Percentiles rank a stretch among this genome's conserved stretches.
These are phyloP conservation scores for Myotis brandtii DNA, from an alignment of 2,113 vertebrate genomes.

Conservation along the genomic window DNA sequence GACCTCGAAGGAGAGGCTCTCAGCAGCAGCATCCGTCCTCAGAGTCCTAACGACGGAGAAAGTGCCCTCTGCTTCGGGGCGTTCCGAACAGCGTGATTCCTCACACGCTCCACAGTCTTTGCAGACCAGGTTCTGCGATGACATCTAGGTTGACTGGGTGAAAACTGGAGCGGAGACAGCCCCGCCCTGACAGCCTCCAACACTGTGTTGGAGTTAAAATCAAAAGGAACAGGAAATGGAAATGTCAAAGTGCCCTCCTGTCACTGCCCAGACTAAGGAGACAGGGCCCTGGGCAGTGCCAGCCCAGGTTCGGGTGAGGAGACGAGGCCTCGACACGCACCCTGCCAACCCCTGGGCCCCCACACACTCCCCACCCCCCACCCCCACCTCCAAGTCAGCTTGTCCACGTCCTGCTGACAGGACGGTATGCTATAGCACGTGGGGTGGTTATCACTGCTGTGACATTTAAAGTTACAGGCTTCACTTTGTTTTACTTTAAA, in stretches of 20 bases:
- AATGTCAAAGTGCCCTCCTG: background rate
- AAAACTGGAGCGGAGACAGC: background rate
- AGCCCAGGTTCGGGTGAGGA: rapidly evolving
- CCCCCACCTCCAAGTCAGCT: background rate
- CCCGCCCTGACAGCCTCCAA: background rate
- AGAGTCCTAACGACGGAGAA: background rate
- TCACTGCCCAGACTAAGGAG: background rate
- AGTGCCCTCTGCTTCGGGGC: background rate
- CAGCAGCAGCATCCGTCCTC: no score
- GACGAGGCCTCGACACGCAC: background rate
- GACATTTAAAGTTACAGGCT: background rate
- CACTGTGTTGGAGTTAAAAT: background rate
- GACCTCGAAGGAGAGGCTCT: background rate
- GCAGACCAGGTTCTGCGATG: background rate
- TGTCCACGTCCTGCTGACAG: background rate
- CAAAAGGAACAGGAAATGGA: background rate
- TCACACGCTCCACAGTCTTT: background rate
- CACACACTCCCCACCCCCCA: no score
- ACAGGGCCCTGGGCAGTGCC: no score
- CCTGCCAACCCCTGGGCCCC: background rate
- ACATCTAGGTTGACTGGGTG: background rate
- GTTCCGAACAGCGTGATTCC: background rate
- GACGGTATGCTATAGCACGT: background rate
- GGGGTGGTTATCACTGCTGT: background rate
- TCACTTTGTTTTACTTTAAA: background rate